These are phyloP conservation scores for Drosophila antonietae DNA, from an alignment of 2,888 invertebrate species.

Conservation along the genomic window DNA sequence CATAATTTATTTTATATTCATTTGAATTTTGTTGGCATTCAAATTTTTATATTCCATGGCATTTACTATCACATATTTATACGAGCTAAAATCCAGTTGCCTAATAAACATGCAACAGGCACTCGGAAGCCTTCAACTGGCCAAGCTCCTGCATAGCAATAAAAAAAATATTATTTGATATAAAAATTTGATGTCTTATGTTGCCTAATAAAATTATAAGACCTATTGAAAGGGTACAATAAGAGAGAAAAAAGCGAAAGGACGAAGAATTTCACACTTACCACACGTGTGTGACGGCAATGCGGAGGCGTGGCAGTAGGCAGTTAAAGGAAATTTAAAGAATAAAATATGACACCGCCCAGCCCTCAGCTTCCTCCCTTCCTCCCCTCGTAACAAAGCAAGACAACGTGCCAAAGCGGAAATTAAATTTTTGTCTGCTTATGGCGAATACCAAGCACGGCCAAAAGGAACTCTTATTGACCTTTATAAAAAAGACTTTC, in stretches of 20 bases:
- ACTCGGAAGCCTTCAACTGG: not conserved
- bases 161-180: constrained; percentile 11
- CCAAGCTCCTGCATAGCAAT: constrained; percentile 1
- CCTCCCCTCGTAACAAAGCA: not conserved
- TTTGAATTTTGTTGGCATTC: not conserved
- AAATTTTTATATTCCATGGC: not conserved
- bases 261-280: constrained; percentile 12
- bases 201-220: constrained; percentile 16
- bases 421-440: constrained; percentile 46
- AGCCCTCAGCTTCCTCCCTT: not conserved
- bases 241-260: constrained; percentile 6
- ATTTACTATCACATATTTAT: constrained; percentile 1
- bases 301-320: constrained; percentile 2
- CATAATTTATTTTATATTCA: constrained; percentile 2
- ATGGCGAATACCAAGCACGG: not conserved
- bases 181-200: constrained; percentile 7
- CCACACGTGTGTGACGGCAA: not conserved
- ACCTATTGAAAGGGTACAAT: constrained; percentile 4
- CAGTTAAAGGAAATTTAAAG: constrained; percentile 23
- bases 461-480: constrained; percentile 1
- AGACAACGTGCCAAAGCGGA: constrained; percentile 31
- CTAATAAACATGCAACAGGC: constrained; percentile 1
- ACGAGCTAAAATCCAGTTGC: not conserved
- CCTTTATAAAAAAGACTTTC: not conserved
- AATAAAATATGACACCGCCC: constrained; percentile 22